These are phyloP conservation scores for Romanomermis culicivorax DNA, from an alignment of 2,888 invertebrate genomes.

Conservation along the genomic window DNA sequence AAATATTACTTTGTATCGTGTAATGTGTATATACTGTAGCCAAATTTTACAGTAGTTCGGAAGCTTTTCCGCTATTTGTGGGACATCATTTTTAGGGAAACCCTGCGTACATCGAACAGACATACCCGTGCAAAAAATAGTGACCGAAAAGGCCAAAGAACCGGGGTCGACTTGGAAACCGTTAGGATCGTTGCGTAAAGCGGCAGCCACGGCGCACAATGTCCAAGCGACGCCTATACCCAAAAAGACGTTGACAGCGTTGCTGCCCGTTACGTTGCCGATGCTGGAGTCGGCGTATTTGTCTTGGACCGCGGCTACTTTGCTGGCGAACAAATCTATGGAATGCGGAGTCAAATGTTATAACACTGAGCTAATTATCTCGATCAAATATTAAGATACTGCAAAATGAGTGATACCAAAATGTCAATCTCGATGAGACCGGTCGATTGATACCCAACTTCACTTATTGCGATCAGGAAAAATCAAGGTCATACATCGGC, in stretches of 20 bases:
- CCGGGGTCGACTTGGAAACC: conserved; percentile 43
- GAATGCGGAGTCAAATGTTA: not conserved
- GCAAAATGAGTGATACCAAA: not conserved
- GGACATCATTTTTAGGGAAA: too few species aligned
- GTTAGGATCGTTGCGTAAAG: conserved; percentile 8
- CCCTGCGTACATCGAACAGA: conserved; percentile 58
- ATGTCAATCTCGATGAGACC: too few species aligned
- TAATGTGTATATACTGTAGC: too few species aligned
- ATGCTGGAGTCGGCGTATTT: conserved; percentile 92
- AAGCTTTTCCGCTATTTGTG: too few species aligned
- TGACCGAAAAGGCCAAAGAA: conserved; percentile 90
- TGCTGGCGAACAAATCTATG: conserved; percentile 92
- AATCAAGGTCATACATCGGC: too few species aligned
- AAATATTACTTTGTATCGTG: too few species aligned
- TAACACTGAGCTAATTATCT: not conserved
- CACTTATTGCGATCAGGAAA: too few species aligned
- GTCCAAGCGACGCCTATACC: conserved; percentile 98
- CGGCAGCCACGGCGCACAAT: conserved; percentile 49
- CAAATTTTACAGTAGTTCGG: too few species aligned
- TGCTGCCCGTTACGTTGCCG: conserved; percentile 87
- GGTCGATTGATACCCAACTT: too few species aligned
- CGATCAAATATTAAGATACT: not conserved
- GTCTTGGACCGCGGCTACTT: conserved; percentile 92
- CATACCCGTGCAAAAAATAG: conserved; percentile 61
- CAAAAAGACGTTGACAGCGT: conserved; percentile 96